A percentile compares a stretch with the other conserved stretches of the same genome.
phyloP scores from a whole-genome alignment of 30 jellyfish, hydroid and myxozoan genomes.

The Turritopsis rubra region DNA sequence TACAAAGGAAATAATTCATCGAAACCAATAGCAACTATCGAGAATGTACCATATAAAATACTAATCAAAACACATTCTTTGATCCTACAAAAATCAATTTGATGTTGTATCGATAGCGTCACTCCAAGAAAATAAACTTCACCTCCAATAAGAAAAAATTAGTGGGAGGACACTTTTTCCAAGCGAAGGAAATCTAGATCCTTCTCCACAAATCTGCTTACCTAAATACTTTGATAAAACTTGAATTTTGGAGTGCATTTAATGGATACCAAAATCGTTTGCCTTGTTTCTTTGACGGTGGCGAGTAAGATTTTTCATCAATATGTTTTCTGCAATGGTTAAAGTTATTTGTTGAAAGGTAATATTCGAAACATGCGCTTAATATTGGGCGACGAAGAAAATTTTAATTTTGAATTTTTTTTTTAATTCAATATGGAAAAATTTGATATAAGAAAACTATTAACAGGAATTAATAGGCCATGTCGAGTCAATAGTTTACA shows the following conservation, averaged over 20 bases:
- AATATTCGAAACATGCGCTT: not conserved
- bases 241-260: not conserved
- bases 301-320: not conserved
- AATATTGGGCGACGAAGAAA: no score
- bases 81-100: not conserved
- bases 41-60: not conserved
- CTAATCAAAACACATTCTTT: not conserved
- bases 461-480: no score
- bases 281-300: not conserved
- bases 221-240: not conserved
- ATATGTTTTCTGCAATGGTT: not conserved
- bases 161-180: no score
- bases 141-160: no score
- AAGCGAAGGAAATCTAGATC: no score
- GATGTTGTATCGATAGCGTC: not conserved
- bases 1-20: conserved; percentile 6
- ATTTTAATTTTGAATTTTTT: no score
- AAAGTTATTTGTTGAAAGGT: not conserved
- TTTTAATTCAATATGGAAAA: no score
- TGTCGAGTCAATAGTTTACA: no score
- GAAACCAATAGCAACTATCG: not conserved
- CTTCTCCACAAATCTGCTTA: not conserved
- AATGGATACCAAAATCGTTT: not conserved
- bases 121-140: no score
- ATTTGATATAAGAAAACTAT: no score